Evolutionary conservation across 2,113 vertebrate species (phyloP).

Genomic region (Poeciliopsis prolifica): DNA sequence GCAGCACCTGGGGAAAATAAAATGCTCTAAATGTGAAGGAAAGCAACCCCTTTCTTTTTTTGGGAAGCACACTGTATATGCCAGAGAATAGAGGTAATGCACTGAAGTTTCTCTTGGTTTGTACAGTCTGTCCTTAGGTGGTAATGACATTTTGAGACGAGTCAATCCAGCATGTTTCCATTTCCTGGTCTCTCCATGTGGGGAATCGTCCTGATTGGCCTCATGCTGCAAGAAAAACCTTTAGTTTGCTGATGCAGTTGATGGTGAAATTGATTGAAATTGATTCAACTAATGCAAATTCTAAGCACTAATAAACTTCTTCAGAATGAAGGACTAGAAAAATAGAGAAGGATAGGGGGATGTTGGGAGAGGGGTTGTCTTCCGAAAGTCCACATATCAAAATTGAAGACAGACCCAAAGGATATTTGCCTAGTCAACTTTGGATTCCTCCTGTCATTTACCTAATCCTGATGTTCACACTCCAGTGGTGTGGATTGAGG

Average conservation of each 20-base stretch:
- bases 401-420: slow-evolving; percentile 52
- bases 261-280: slow-evolving; percentile 44
- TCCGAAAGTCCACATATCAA: slow-evolving; percentile 39
- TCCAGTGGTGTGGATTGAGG: slow-evolving; percentile 67
- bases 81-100: slow-evolving; percentile 43
- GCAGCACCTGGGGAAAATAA: slow-evolving; percentile 9
- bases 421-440: slow-evolving; percentile 66
- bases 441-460: slow-evolving; percentile 68
- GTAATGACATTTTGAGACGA: slow-evolving; percentile 71
- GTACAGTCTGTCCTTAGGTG: slow-evolving; percentile 60
- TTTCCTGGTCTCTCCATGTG: slow-evolving; percentile 54
- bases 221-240: slow-evolving; percentile 39
- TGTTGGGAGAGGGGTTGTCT: background rate
- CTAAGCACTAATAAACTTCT: slow-evolving; percentile 15
- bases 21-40: slow-evolving; percentile 15
- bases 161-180: slow-evolving; percentile 55
- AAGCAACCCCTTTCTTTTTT: slow-evolving; percentile 35
- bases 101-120: slow-evolving; percentile 67
- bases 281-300: slow-evolving; percentile 39
- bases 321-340: slow-evolving; percentile 4
- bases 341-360: background rate
- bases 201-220: slow-evolving; percentile 47
- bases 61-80: slow-evolving; percentile 19
- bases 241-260: slow-evolving; percentile 32
- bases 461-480: slow-evolving; percentile 74